Conservation (phyloP, 2,888 invertebrate species). For the Ormyrus rosae region DNA sequence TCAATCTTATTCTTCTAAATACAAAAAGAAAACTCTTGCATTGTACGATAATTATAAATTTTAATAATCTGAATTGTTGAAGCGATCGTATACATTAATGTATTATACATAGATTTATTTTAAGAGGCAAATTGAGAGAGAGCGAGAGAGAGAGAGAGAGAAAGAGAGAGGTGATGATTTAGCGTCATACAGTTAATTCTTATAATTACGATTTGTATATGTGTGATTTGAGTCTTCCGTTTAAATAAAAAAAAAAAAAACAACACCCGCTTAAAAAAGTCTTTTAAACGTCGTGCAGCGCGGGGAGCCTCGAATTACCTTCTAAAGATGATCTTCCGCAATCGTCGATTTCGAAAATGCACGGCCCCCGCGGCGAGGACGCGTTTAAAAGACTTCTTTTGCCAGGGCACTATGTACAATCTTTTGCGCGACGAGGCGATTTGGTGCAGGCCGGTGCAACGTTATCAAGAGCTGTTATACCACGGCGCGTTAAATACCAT, state of each 20-base stretch:
- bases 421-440: slow-evolving; percentile 38
- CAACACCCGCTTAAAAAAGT: slow-evolving; percentile 43
- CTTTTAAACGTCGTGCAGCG: slow-evolving; percentile 26
- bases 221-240: slow-evolving; percentile 57
- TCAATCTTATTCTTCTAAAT: slow-evolving; percentile 39
- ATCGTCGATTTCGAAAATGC: not conserved
- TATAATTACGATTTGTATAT: slow-evolving; percentile 35
- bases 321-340: not conserved
- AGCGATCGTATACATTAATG: slow-evolving; percentile 15
- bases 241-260: not conserved
- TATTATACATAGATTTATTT: slow-evolving; percentile 32
- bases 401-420: slow-evolving; percentile 54
- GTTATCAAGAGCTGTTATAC: slow-evolving; percentile 23
- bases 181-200: slow-evolving; percentile 23
- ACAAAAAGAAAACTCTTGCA: slow-evolving; percentile 22
- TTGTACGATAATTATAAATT: slow-evolving; percentile 32
- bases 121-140: slow-evolving; percentile 3
- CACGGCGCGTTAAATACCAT: slow-evolving; percentile 6
- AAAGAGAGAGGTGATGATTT: not conserved
- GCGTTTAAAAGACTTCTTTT: slow-evolving; percentile 46
- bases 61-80: slow-evolving; percentile 40
- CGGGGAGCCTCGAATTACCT: not conserved
- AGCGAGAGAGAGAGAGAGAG: no score
- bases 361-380: not conserved
- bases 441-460: slow-evolving; percentile 26